Evolutionary conservation across 2,888 invertebrate species (phyloP).

Genomic region (Plagiodera versicolora): DNA sequence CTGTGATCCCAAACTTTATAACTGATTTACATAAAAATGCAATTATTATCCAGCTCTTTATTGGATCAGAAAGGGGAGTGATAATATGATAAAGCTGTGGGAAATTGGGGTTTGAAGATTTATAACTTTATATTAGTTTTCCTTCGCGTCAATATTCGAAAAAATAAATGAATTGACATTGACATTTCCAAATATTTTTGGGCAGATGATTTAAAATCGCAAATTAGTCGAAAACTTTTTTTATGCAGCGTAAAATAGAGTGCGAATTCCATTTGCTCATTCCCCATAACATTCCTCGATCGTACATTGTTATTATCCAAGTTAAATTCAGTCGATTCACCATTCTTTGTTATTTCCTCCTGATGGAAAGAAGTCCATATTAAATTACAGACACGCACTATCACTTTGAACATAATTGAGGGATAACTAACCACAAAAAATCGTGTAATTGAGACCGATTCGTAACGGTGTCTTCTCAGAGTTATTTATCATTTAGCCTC

Average conservation of each 20-base stretch:
- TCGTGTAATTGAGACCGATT: conserved; percentile 19
- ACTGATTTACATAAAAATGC: conserved; percentile 24
- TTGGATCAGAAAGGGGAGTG: conserved; percentile 18
- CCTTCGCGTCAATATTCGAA: too few species aligned
- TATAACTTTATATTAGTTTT: neutral
- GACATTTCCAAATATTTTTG: neutral
- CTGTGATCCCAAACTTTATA: neutral
- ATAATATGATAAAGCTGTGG: conserved; percentile 21
- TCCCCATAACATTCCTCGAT: too few species aligned
- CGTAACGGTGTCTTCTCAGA: conserved; percentile 15
- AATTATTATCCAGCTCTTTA: conserved; percentile 19
- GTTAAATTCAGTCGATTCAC: neutral
- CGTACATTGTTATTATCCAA: too few species aligned
- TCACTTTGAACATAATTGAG: conserved; percentile 26
- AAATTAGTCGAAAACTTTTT: too few species aligned
- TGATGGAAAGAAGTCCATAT: conserved; percentile 9
- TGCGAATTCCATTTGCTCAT: too few species aligned
- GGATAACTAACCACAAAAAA: conserved; percentile 28
- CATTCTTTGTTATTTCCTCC: neutral
- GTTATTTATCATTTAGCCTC: neutral
- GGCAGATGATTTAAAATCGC: too few species aligned
- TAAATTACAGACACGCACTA: conserved; percentile 28
- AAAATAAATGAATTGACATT: too few species aligned
- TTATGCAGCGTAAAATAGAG: too few species aligned
- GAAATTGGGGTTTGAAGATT: conserved; percentile 7